Evolutionary conservation across 2,113 vertebrate species (phyloP).

Genomic region (Mionectes macconnelli): DNA sequence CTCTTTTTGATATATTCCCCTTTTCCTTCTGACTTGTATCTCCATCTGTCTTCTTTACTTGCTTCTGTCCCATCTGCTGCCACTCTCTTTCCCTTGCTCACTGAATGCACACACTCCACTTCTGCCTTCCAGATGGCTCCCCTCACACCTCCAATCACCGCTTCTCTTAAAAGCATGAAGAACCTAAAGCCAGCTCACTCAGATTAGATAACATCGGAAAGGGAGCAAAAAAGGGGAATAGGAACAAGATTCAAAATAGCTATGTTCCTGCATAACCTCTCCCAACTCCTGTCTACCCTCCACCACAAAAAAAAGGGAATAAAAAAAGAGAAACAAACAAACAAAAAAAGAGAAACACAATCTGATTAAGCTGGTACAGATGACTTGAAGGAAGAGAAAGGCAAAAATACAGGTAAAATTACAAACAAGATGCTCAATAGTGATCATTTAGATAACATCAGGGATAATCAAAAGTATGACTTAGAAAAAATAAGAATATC

Average conservation of each 20-base stretch:
- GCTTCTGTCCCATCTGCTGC: not conserved
- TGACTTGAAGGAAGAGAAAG: not conserved
- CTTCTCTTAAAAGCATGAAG: not conserved
- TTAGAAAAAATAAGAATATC: not conserved
- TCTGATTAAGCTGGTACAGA: not conserved
- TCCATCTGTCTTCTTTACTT: not conserved
- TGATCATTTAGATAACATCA: not conserved
- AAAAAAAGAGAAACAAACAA: not conserved
- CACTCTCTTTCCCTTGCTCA: not conserved
- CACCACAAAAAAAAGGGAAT: rapidly evolving
- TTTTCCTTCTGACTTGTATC: not conserved
- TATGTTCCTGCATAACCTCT: not conserved
- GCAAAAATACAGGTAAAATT: not conserved
- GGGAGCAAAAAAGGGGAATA: not conserved
- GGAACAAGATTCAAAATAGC: not conserved
- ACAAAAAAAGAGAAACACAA: not conserved
- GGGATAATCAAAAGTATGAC: not conserved
- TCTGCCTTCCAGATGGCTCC: not conserved
- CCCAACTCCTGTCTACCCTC: not conserved
- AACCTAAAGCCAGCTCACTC: not conserved
- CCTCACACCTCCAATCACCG: not conserved
- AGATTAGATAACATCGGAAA: not conserved
- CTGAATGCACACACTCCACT: not conserved
- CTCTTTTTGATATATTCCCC: not conserved
- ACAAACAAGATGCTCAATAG: not conserved